Conservation (phyloP, 2,888 invertebrate genomes). For the Petrophora chlorosata region DNA sequence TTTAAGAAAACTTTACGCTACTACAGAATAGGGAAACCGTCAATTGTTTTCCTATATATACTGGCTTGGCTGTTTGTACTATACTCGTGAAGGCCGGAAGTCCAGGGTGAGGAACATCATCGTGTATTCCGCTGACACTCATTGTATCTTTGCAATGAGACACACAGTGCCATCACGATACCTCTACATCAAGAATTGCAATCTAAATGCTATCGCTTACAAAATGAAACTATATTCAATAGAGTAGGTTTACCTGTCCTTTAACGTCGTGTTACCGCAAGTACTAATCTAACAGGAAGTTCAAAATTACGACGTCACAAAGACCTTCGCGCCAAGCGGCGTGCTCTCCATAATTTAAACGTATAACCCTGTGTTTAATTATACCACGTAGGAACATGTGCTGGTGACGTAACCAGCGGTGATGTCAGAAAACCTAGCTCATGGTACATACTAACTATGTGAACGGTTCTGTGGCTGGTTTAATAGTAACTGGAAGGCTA, state of each 20-base stretch:
- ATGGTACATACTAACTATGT: conserved; percentile 1
- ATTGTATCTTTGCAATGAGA: no score
- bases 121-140: no score
- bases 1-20: no score
- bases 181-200: no score
- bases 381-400: conserved; percentile 27
- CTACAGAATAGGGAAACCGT: no score
- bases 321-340: conserved; percentile 13
- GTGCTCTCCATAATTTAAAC: conserved; percentile 12
- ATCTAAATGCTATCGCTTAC: no score
- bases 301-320: conserved; percentile 17
- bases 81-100: no score
- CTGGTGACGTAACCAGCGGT: conserved; percentile 30
- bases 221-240: not conserved
- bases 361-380: conserved; percentile 25
- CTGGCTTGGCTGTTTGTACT: no score
- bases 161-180: no score
- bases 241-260: not conserved
- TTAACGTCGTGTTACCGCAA: not conserved
- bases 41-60: no score
- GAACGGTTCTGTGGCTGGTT: not conserved
- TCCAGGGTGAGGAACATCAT: no score
- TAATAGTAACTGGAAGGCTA: no score
- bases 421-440: conserved; percentile 23
- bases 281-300: conserved; percentile 16